Conservation (phyloP, 2,113 vertebrate genomes). For the Oreotrochilus melanogaster region DNA sequence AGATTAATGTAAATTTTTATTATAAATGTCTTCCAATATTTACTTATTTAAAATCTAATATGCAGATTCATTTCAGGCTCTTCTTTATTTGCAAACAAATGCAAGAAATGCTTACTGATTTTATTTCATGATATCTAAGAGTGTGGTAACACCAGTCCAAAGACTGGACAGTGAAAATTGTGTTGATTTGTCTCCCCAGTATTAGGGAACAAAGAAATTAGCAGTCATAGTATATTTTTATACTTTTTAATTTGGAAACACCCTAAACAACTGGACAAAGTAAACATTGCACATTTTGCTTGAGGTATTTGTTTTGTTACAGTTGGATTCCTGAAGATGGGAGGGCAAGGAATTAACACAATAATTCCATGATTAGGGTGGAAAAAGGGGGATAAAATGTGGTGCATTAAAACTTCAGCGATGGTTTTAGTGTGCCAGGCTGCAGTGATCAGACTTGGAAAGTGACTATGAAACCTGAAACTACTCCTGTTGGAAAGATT, state of each 20-base stretch:
- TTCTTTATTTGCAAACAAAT: not conserved
- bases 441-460: not conserved
- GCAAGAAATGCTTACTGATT: not conserved
- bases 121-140: not conserved
- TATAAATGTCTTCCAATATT: accelerated
- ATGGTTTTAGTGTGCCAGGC: not conserved
- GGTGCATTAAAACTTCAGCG: not conserved
- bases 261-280: not conserved
- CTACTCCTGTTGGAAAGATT: not conserved
- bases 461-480: not conserved
- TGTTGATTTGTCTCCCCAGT: not conserved
- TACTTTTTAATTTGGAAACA: not conserved
- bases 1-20: not conserved
- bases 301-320: not conserved
- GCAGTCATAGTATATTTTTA: not conserved
- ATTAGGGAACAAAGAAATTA: not conserved
- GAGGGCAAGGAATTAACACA: not conserved
- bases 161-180: not conserved
- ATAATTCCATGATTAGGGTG: not conserved
- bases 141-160: not conserved
- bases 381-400: not conserved
- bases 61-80: not conserved
- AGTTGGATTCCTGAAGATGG: not conserved
- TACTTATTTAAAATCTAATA: not conserved
- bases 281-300: not conserved